Base-by-base conservation (phyloP, 2,113 vertebrate species). In the Nerophis lumbriciformis region DNA sequence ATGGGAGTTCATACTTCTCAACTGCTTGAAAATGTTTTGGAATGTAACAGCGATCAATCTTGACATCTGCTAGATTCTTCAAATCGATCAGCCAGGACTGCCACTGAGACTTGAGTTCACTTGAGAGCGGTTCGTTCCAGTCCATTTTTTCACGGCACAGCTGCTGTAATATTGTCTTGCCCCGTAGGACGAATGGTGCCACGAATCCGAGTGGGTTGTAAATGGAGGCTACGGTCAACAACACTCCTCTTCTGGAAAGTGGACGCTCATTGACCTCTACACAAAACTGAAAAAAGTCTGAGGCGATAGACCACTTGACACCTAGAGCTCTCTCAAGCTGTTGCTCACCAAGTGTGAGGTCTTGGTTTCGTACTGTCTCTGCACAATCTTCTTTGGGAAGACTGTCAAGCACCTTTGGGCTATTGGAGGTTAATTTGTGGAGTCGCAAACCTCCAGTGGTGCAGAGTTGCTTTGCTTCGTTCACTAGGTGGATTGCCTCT, bases 181-280 rank as follows among this genome's bases (percentile, higher is more conserved):
- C 54, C 37, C 16, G 5, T 4, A 56, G 54, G 36, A 56, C 8
- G 37, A 56, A 39, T 3, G 54, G 36, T 9, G 54, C 54, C 5
- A 56, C 54, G 8, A 38, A 56, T 5, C 36, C 13, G 8, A 39
- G 54, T 10, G 50, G 50, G 19, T 52, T 16, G 19, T 8, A 52
- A 0, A 52, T 10, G 4, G 50, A 52, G 4, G 50, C 19, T 3
- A 52, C 50, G 0, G 50, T 52, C 8, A 4, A 52, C 50, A 52
- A 21, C 5, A 38, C 8, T n/a, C 59, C 47, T 60, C 58, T 60
- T 39, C 50, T 42, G 15, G 39, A 21, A n/a, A 65, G 45, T 12
- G 53, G 47, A 0, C 3, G 8, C 0, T 44, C 48, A 12, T 35
- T 0, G 5, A 65, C 54, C n/a, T 35, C 6, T 2, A 66, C 38